Evolutionary conservation across 1,140 invertebrate species (phyloP).

Genomic region (Neomicropteryx cornuta): DNA sequence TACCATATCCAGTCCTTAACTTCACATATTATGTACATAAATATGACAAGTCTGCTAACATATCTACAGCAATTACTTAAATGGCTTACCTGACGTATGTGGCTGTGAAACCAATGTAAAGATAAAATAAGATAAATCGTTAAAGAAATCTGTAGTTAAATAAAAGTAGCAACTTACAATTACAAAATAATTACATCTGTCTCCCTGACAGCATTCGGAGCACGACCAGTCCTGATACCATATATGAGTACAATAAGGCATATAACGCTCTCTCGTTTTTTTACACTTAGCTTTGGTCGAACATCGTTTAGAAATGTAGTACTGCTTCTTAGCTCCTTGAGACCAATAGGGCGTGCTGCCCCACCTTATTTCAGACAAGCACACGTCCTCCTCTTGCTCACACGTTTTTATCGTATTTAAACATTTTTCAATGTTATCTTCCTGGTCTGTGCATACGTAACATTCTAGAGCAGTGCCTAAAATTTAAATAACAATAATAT

Average conservation of each 20-base stretch:
- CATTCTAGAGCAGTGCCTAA: slow-evolving; percentile 72
- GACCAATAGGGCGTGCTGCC: slow-evolving; percentile 92
- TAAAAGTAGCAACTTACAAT: slow-evolving; percentile 61
- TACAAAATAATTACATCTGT: slow-evolving; percentile 93
- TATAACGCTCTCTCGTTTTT: slow-evolving; percentile 50
- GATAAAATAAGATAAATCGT: no score
- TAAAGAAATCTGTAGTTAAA: slow-evolving; percentile 4
- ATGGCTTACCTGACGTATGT: no score
- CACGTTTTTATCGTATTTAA: slow-evolving; percentile 85
- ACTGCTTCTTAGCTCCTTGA: slow-evolving; percentile 85
- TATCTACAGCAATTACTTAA: no score
- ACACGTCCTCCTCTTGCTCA: slow-evolving; percentile 75
- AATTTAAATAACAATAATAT: slow-evolving; percentile 17
- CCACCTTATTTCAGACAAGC: slow-evolving; percentile 82
- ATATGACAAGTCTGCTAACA: no score
- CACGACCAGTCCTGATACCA: slow-evolving; percentile 98
- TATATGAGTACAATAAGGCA: slow-evolving; percentile 80
- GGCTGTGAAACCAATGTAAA: no score
- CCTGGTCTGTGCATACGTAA: slow-evolving; percentile 89
- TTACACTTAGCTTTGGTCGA: slow-evolving; percentile 72
- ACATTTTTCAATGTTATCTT: slow-evolving; percentile 89
- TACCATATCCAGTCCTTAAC: no score
- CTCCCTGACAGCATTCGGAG: slow-evolving; percentile 92
- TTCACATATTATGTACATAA: no score
- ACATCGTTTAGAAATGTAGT: slow-evolving; percentile 89